phyloP scores from a whole-genome alignment of 1,140 invertebrate species.

The Panagrolaimus sp. region DNA sequence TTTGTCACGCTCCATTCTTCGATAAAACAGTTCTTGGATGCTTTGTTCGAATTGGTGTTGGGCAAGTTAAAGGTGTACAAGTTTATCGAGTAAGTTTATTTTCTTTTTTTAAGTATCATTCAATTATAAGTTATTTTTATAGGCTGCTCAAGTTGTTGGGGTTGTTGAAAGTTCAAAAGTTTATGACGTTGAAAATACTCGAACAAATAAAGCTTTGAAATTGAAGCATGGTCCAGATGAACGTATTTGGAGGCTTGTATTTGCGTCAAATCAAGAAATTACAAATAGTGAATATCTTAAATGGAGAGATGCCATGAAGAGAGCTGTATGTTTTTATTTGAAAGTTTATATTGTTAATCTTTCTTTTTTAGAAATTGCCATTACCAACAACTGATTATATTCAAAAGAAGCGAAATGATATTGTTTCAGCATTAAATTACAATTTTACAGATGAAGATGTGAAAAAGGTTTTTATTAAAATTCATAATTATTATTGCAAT shows the following conservation, averaged over 20 bases:
- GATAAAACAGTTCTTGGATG: constrained; percentile 79
- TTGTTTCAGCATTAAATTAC: constrained; percentile 80
- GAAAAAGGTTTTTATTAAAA: constrained; percentile 64
- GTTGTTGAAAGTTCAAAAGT: constrained; percentile 91
- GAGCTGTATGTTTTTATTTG: constrained; percentile 31
- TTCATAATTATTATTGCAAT: background rate
- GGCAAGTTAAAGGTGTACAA: constrained; percentile 71
- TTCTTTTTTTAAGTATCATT: background rate
- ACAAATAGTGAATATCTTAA: constrained; percentile 84
- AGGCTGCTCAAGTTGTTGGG: constrained; percentile 70
- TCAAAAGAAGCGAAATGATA: constrained; percentile 77
- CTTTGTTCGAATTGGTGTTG: constrained; percentile 92
- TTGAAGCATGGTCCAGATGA: constrained; percentile 79
- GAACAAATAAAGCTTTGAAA: constrained; percentile 80
- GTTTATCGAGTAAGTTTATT: constrained; percentile 74
- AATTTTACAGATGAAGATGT: constrained; percentile 80
- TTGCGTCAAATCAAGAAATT: constrained; percentile 93
- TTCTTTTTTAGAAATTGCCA: constrained; percentile 67
- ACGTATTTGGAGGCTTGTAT: constrained; percentile 85
- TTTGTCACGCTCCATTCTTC: constrained; percentile 90
- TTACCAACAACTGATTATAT: constrained; percentile 79
- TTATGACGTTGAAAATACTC: constrained; percentile 76
- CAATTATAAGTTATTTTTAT: constrained; percentile 20
- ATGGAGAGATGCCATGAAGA: constrained; percentile 78
- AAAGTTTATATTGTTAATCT: background rate